Evolutionary conservation across 2,113 vertebrate genomes (phyloP).

Genomic region (Pelodiscus sinensis): DNA sequence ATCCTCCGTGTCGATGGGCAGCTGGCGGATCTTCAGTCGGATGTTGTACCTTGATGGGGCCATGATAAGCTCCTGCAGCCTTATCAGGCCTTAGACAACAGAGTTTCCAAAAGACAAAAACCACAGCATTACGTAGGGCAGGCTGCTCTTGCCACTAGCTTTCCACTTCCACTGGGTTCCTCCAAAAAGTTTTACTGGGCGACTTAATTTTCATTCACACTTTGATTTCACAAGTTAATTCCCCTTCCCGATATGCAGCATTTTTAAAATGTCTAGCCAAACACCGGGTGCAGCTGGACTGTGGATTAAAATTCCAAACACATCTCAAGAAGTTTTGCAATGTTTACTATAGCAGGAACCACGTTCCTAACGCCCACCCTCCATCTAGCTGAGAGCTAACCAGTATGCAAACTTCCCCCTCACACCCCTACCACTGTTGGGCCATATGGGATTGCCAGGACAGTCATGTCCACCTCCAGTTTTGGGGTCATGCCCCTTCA

Average conservation of each 20-base stretch:
- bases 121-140: rapidly evolving
- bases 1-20: conserved; percentile 91
- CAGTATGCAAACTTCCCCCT: not conserved
- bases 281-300: rapidly evolving
- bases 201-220: too few species aligned
- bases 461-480: not conserved
- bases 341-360: not conserved
- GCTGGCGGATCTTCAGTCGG: conserved; percentile 96
- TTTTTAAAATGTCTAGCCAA: rapidly evolving
- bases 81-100: conserved; percentile 87
- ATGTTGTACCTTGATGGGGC: conserved; percentile 97
- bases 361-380: not conserved
- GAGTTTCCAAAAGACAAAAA: conserved; percentile 38
- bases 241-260: rapidly evolving
- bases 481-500: not conserved
- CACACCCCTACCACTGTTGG: rapidly evolving
- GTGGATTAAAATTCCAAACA: rapidly evolving
- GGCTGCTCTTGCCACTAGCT: not conserved
- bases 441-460: not conserved
- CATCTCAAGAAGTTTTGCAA: not conserved
- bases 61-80: conserved; percentile 98
- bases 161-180: not conserved
- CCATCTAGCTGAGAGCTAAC: not conserved
- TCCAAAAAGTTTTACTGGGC: not conserved
- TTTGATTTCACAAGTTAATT: not conserved